Conservation (phyloP, 2,113 vertebrate genomes). For the Trachemys scripta region DNA sequence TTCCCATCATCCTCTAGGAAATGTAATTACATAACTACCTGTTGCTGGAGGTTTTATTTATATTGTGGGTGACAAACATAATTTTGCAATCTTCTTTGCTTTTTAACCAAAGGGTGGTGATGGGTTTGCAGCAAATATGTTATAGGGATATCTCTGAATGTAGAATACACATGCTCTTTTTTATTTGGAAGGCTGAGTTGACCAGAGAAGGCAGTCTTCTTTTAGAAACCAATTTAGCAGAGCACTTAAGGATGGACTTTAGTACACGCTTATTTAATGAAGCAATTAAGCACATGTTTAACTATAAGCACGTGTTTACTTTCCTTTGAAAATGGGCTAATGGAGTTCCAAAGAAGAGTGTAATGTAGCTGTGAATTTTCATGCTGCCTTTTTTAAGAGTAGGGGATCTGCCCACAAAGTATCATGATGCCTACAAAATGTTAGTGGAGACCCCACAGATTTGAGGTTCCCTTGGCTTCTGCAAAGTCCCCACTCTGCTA, state of each 20-base stretch:
- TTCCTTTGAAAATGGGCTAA: background rate
- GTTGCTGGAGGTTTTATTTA: background rate
- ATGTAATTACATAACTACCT: background rate
- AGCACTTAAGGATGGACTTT: background rate
- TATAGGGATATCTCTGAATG: slow-evolving; percentile 36
- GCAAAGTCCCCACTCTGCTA: background rate
- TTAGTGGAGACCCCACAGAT: background rate
- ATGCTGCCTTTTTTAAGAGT: background rate
- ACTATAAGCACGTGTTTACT: background rate
- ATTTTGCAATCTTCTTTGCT: slow-evolving; percentile 31
- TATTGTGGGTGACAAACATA: slow-evolving; percentile 1
- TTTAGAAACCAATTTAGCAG: background rate
- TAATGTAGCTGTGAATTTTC: background rate
- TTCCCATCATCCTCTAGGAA: background rate
- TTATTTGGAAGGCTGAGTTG: background rate
- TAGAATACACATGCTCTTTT: background rate
- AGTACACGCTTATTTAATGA: background rate
- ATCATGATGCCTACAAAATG: background rate
- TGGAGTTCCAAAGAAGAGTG: background rate
- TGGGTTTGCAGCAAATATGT: slow-evolving; percentile 42
- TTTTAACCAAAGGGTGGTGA: background rate
- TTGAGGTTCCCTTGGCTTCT: background rate
- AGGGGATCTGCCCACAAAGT: background rate
- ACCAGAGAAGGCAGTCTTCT: slow-evolving; percentile 11
- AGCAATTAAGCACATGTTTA: background rate